Evolutionary conservation across 2,797 vertebrate genomes (phyloP), one percentile per base, ranked within the genome.

Genomic region (Lithobates pipiens): DNA sequence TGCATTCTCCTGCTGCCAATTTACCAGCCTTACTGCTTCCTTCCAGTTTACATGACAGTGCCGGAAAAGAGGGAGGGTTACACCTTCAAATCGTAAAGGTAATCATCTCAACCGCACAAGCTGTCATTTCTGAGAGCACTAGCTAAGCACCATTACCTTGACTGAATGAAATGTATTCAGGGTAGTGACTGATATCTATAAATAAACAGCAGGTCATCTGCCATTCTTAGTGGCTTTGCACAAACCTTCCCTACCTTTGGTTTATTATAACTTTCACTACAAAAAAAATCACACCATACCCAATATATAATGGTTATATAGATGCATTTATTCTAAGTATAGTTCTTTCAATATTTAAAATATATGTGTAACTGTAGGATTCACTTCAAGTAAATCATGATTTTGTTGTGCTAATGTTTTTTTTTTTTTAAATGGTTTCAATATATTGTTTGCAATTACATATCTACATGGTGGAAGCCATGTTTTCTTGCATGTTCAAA

Each of bases 91-190:
- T n/a, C 4, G 10, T 27, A 25, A 73, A 74, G 4, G 25, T 18
- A 44, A 44, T 42, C 72, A 74, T 74, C 72, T 74, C 10, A 23
- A 23, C n/a, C 44, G 39, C 36, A 72, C 34, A 39, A 72, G 72
- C 72, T 74, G 72, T 74, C 72, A 73, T 42, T 44, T 42, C 71
- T 15, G 9, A 73, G 71, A 44, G n/a, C 71, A 42, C 71, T 10
- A 36, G 16, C 36, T 25, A 73, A 44, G 71, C 36, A 34, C 44
- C 36, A 42, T 73, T 44, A 44, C 36, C 32, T 10, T 23, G n/a
- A 18, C 21, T 72, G 23, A 10, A 39, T 42, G 9, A 72, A 72
- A 42, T 73, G 27, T 67, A 67, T 67, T 67, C 27, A 29, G 65
- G n/a, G 27, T 27, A 29, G 65, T 67, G 65, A 29, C 10, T 25